Evolutionary conservation across 2,888 invertebrate species (phyloP), one percentile per base, ranked within the genome.

Genomic region (Meta bourneti): DNA sequence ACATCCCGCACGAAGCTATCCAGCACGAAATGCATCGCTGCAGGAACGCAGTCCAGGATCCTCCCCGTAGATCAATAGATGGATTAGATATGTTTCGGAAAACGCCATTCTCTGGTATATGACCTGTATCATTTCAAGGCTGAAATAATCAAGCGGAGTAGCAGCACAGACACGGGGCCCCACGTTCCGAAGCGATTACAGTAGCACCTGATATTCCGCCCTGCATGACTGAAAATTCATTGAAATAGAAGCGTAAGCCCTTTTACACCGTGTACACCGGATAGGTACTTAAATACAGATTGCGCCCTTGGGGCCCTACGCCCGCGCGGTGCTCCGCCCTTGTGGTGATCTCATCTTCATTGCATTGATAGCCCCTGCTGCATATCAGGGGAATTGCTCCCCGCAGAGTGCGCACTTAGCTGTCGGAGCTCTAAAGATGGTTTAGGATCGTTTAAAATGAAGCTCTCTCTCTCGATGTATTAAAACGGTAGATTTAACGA

Each of bases 261-360:
- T n/a, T 86, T 86, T 79, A 86, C 85, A 85, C 69, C 11, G 52
- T 83, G 74, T 74, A 74, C 49, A 51, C 54, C 34, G 77, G 85
- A 85, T 77, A 48, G 85, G 85, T 85, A 77, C 85, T 85, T 87
- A 74, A 61, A 52, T 54, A 69, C n/a, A 80, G 79, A 87, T 72
- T 69, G 80, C 48, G 51, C 87, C 87, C 49, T 80, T 34, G 71
- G 80, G 72, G 71, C 51, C 19, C 16, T 4, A 9, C 48, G 9
- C 71, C 11, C 54, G 48, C 34, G 80, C 11, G 16, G 80, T 61
- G 70, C 79, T 80, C 87, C 87, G 74, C 87, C 87, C 87, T 72
- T n/a, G n/a, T 72, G 71, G 34, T 71, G 87, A 79, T 80, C 87
- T 87, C 80, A 87, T 80, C 87, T 79, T 87, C 87, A 87, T 87